phyloP scores from a whole-genome alignment of 2,797 vertebrate genomes.

The Thalassophryne amazonica region DNA sequence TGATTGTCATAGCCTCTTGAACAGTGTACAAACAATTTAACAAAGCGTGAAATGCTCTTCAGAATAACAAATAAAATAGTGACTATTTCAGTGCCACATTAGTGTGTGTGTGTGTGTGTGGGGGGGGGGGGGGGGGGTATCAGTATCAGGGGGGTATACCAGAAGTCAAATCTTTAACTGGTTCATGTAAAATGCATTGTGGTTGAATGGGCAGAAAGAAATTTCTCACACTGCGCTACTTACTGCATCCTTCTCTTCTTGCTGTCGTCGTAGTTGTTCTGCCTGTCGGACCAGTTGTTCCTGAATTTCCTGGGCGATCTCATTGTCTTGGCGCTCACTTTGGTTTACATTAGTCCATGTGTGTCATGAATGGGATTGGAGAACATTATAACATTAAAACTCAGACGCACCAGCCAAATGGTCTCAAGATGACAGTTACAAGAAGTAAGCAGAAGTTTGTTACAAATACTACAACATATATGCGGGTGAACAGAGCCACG shows the following conservation, averaged over 20 bases:
- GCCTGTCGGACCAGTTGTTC: constrained; percentile 92
- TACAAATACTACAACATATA: background rate
- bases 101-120: too few species aligned
- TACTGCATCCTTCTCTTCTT: constrained; percentile 96
- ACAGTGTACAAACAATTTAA: too few species aligned
- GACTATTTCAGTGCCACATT: too few species aligned
- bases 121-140: too few species aligned
- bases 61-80: too few species aligned
- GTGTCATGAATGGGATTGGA: background rate
- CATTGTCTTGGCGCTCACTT: constrained; percentile 89
- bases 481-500: too few species aligned
- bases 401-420: background rate
- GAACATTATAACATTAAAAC: background rate
- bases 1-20: too few species aligned
- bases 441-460: too few species aligned
- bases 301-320: constrained; percentile 96
- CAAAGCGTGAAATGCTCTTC: too few species aligned
- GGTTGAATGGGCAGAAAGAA: background rate
- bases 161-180: background rate
- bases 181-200: background rate
- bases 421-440: background rate
- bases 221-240: constrained; percentile 30
- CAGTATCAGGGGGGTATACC: too few species aligned
- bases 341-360: constrained; percentile 9
- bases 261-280: constrained; percentile 83